Base-by-base conservation (phyloP, 1,140 invertebrate genomes). In the Zaprionus africanus region DNA sequence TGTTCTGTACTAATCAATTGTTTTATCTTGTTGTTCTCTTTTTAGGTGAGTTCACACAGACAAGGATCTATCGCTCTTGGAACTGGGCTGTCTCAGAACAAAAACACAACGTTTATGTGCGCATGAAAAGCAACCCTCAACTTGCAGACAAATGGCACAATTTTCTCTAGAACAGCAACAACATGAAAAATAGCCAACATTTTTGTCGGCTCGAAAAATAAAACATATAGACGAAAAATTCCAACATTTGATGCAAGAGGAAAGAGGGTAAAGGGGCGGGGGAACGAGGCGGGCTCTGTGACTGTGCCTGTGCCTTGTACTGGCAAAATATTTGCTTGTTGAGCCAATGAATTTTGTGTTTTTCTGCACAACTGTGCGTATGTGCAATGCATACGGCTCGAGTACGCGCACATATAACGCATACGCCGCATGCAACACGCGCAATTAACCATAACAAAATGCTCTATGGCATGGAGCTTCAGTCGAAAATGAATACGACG, bases 381-480 rank as follows among this genome's bases (percentile, higher is more conserved):
- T 88, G 84, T 70, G 85, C 57, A 73, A 85, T 76, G 76, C 76
- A 70, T 67, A 43, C 38, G 15, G 38, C 15, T 15, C 15, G 38
- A n/a, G 15, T n/a, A 15, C 15, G n/a, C 19, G 65, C 81, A 49
- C 46, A 57, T 34, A 83, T 80, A 78, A 69, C 69, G 81, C 71
- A 87, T 88, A 87, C 84, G 84, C 84, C 78, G 74, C 84, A 65
- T 88, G 81, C 80, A 83, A 76, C 81, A 90, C 78, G 84, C 84
- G 78, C 78, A 90, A 90, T 88, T 88, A 90, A 84, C 67, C 84
- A 78, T 84, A 90, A 84, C 85, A 79, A 90, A 88, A 84, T 90
- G 71, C 74, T 51, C 46, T 13, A 12, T 64, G 61, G 67, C 84
- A 81, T 69, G 15, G 28, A 77, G 78, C 73, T 76, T 67, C 59